Evolutionary conservation across 2,113 vertebrate species (phyloP).

Genomic region (Silurus meridionalis): DNA sequence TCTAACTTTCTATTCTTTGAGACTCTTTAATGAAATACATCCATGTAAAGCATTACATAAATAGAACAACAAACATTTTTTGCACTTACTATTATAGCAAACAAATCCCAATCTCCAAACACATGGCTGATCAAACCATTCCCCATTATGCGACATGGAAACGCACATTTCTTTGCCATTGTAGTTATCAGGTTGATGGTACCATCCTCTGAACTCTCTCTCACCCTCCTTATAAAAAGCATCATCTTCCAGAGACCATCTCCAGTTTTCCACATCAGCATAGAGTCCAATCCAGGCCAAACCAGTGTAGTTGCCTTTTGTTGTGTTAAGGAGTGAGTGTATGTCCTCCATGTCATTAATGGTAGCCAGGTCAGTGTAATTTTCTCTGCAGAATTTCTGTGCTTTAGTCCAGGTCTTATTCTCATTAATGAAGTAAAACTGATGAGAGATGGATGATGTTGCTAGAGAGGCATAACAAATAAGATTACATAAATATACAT

Average conservation of each 20-base stretch:
- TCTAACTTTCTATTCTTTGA: neutral
- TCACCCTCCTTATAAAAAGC: constrained; percentile 38
- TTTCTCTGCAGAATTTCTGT: constrained; percentile 28
- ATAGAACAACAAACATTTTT: neutral
- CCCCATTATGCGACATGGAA: neutral
- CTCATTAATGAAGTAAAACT: constrained; percentile 19
- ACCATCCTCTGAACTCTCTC: constrained; percentile 28
- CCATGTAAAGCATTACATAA: neutral
- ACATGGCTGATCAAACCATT: constrained; percentile 36
- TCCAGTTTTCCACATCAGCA: constrained; percentile 26
- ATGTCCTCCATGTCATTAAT: constrained; percentile 26
- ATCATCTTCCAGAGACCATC: constrained; percentile 38
- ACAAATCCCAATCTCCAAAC: neutral
- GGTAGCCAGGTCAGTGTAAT: constrained; percentile 40
- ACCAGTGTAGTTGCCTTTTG: constrained; percentile 23
- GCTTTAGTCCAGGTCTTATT: constrained; percentile 31
- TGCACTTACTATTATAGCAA: constrained; percentile 36
- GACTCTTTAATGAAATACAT: neutral
- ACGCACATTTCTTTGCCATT: constrained; percentile 27
- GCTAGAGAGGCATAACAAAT: neutral
- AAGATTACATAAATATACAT: too few species aligned
- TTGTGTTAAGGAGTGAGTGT: constrained; percentile 20
- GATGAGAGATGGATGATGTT: neutral
- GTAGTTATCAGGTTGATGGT: constrained; percentile 30
- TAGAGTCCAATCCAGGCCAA: constrained; percentile 44